Evolutionary conservation across 2,797 vertebrate genomes (phyloP).

Genomic region (Octomys mimax): DNA sequence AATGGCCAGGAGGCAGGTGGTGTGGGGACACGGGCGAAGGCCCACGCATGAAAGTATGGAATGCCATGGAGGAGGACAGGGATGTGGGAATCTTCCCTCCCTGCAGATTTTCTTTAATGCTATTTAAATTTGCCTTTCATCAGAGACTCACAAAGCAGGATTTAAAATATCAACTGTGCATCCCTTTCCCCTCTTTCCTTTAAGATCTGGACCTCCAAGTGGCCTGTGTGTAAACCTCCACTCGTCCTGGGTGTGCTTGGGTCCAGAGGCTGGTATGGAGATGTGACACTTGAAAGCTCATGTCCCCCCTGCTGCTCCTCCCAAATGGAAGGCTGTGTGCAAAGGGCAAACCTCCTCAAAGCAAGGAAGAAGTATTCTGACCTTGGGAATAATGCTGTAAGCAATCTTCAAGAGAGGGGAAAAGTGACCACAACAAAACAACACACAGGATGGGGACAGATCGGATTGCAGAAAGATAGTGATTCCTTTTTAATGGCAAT

Average conservation of each 20-base stretch:
- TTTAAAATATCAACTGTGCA: neutral
- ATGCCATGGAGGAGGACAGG: neutral
- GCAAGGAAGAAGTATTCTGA: neutral
- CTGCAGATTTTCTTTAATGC: neutral
- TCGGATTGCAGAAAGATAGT: constrained; percentile 71
- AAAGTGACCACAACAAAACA: constrained; percentile 54
- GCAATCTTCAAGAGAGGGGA: neutral
- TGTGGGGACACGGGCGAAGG: neutral
- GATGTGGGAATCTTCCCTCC: neutral
- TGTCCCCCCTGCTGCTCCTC: neutral
- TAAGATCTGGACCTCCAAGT: constrained; percentile 27
- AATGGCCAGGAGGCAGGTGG: neutral
- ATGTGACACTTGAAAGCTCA: constrained; percentile 40
- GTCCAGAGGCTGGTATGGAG: neutral
- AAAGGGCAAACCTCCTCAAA: neutral
- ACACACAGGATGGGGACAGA: constrained; percentile 63
- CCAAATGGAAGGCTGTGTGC: neutral
- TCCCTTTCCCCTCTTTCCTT: neutral
- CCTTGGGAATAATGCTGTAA: constrained; percentile 4
- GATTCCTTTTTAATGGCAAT: constrained; percentile 77
- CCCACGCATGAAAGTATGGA: neutral
- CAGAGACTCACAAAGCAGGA: neutral
- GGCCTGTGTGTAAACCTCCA: neutral
- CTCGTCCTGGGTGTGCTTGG: neutral
- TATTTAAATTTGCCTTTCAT: constrained; percentile 25